Evolutionary conservation across 2,888 invertebrate genomes (phyloP), one percentile per base, ranked within the genome.

Genomic region (Lochmaea crataegi): DNA sequence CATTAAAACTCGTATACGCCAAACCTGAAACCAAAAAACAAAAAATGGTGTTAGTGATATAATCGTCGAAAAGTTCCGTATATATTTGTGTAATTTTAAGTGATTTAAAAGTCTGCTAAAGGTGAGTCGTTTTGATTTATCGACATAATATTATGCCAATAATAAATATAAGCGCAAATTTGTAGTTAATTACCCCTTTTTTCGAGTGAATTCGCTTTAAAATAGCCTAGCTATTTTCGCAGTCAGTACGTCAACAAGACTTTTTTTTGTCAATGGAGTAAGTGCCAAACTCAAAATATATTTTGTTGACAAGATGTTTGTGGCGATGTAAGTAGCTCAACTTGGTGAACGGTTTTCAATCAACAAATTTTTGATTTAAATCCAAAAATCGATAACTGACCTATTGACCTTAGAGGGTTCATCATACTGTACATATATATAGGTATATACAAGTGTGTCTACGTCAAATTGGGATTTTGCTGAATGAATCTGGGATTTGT

Each of bases 381-480:
- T 60, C 38, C 12, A 26, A 48, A 58, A 76, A 77, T 77, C 77
- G 72, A 77, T 77, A 75, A 65, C 58, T 77, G 75, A 76, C 77
- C 77, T 72, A 76, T 71, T 77, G 74, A 77, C 77, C 75, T 67
- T 57, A 45, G 45, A 53, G 42, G 65, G 68, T 73, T 71, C 51
- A 73, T 75, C 68, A 77, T 60, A 70, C 71, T 68, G 58, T 65
- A 65, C 56, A 48, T 58, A n/a, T 68, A 63, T 61, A 14, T 58
- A 48, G 48, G 48, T 53, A 58, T 22, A 58, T 26, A 57, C 26
- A 57, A 18, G 2, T 51, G 51, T 14, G 12, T 14, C n/a, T n/a
- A 51, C 51, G 51, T 51, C 51, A 51, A n/a, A 51, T 51, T 14
- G 51, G 51, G n/a, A 57, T 57, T 57, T 61, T 68, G 68, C 68